Conservation (phyloP, 2,113 vertebrate species). For the Psittacula cyanocephala region DNA sequence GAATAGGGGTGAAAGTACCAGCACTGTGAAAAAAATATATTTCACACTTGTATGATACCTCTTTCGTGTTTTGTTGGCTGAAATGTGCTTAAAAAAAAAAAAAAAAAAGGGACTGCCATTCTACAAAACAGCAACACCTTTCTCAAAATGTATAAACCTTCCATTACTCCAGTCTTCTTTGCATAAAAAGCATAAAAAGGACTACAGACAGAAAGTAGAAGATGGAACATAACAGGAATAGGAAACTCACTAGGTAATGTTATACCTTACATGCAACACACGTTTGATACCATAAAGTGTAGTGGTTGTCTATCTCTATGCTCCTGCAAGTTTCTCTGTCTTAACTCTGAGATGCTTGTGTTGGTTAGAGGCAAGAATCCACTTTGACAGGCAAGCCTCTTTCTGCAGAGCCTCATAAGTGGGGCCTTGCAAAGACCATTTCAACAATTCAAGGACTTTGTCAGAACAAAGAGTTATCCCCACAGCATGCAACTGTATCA, state of each 20-base stretch:
- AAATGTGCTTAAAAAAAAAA: neutral
- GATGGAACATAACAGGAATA: neutral
- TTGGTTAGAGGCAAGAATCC: neutral
- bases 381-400: fast-evolving
- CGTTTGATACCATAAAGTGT: neutral
- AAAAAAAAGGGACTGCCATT: neutral
- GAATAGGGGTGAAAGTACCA: neutral
- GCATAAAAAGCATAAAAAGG: neutral
- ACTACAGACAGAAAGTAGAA: neutral
- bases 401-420: neutral
- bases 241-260: neutral
- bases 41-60: neutral
- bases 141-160: neutral
- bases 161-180: neutral
- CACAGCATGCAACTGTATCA: fast-evolving
- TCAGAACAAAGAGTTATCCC: neutral
- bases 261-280: neutral
- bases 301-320: fast-evolving
- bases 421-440: neutral
- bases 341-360: neutral
- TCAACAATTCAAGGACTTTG: neutral
- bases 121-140: neutral
- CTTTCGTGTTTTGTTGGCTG: neutral
- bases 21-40: neutral
- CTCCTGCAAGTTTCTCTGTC: fast-evolving